Evolutionary conservation across 2,888 invertebrate genomes (phyloP).

Genomic region (Lathronympha strigana): DNA sequence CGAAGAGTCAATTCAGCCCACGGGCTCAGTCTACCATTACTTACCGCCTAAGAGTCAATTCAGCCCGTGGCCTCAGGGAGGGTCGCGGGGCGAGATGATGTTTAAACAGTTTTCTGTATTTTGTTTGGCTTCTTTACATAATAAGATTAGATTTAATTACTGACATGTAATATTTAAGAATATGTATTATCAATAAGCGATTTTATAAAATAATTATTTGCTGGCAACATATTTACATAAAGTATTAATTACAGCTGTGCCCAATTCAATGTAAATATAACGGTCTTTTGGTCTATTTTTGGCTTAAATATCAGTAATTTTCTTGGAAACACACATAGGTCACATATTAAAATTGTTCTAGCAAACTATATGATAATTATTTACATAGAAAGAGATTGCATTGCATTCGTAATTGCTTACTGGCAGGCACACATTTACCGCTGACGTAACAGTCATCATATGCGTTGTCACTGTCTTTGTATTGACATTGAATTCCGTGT

Average conservation of each 20-base stretch:
- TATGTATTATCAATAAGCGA: conserved; percentile 1
- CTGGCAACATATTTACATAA: conserved; percentile 5
- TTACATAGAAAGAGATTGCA: too few relatives aligned
- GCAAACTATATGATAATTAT: too few relatives aligned
- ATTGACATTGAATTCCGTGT: too few relatives aligned
- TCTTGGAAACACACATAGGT: background rate
- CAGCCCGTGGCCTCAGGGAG: background rate
- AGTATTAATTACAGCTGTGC: conserved; percentile 4
- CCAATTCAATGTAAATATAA: background rate
- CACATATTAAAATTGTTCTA: too few relatives aligned
- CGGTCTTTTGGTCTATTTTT: too few relatives aligned
- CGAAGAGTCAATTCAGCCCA: background rate
- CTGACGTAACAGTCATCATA: too few relatives aligned
- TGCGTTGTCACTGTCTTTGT: too few relatives aligned
- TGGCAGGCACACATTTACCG: too few relatives aligned
- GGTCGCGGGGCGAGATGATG: background rate
- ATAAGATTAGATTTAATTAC: background rate
- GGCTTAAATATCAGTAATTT: background rate
- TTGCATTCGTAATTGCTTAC: too few relatives aligned
- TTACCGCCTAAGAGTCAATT: conserved; percentile 1
- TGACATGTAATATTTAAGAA: background rate
- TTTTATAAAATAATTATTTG: conserved; percentile 7
- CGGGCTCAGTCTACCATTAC: background rate
- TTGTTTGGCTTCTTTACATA: conserved; percentile 3
- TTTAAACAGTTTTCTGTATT: conserved; percentile 3